Percentiles rank a stretch among this genome's conserved stretches.
phyloP scores from a whole-genome alignment of 2,797 vertebrate species.

The Platyrinchus mystaceus region DNA sequence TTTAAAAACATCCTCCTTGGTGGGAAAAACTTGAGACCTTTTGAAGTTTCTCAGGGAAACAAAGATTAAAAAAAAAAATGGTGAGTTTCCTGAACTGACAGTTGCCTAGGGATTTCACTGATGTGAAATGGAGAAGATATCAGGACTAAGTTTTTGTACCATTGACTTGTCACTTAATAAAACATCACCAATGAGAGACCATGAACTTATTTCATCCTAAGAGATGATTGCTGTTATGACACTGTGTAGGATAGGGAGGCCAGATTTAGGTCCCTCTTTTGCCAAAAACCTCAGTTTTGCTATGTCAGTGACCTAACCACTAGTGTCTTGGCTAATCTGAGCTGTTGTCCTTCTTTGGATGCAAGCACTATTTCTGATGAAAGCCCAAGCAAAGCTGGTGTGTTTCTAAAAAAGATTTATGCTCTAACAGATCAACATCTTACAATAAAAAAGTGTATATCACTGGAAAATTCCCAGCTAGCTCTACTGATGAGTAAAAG shows the following conservation, averaged over 20 bases:
- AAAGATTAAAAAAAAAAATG: fast-evolving
- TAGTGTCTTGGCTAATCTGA: constrained; percentile 6
- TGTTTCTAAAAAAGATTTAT: constrained; percentile 47
- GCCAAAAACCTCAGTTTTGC: background rate
- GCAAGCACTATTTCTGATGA: constrained; percentile 22
- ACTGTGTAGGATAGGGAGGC: background rate
- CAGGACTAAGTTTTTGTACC: background rate
- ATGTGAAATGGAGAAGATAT: background rate
- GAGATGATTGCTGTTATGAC: background rate
- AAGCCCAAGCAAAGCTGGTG: constrained; percentile 20
- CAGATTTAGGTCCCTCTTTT: background rate
- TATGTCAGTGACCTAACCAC: background rate
- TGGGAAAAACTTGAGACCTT: background rate
- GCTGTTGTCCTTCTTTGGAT: constrained; percentile 18
- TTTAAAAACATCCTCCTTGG: background rate
- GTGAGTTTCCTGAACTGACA: background rate
- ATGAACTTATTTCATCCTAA: background rate
- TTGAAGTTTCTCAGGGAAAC: background rate
- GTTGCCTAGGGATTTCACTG: background rate
- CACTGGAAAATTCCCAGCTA: constrained; percentile 60
- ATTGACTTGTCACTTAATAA: background rate
- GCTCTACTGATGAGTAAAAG: constrained; percentile 44
- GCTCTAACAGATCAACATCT: constrained; percentile 42
- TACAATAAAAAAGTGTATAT: background rate
- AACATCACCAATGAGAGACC: background rate